Evolutionary conservation across 2,113 vertebrate genomes (phyloP), one percentile per base, ranked within the genome.

Genomic region (Entelurus aequoreus): DNA sequence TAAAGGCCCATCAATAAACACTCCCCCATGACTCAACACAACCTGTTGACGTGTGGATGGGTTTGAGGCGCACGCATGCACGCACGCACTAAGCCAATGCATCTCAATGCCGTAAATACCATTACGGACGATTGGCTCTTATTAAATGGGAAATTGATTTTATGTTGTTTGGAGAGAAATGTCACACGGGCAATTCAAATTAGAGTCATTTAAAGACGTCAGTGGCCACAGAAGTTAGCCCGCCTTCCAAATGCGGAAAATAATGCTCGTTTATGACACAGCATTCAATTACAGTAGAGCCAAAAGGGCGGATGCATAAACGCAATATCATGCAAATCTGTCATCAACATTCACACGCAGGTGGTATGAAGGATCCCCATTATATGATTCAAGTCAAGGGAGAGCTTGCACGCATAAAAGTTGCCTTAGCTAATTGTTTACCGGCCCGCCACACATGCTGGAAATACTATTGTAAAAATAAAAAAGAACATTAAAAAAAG

Each of bases 1-100:
- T 93, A 86, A 82, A 88, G 79, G 80, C 73, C 87, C 68, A 83
- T 93, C 91, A 84, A 91, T 90, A 90, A 90, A 81, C 72, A 76
- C 69, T 90, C 89, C 87, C 87, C 60, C 73, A 74, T 88, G 88
- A 85, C 81, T 87, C 71, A 66, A 78, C 77, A 60, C 75, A 76
- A 84, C 79, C 83, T 88, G 72, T 66, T 80, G 77, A 75, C 76
- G 76, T 73, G 66, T 66, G 81, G 37, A 48, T 68, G 76, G 80
- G 81, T 88, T 77, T 55, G 65, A 44, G 63, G 81, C 83, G 71
- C 71, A 80, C 63, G 71, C 64, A 66, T 63, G 75, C 63, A 79
- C 68, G 60, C 66, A 82, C 19, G 19, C 19, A 19, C 19, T 1
- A 1, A 19, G 84, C 90, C 84, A 77, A 78, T 89, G 77, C 62